phyloP scores from a whole-genome alignment of 2,888 invertebrate species.

The Drosophila limbata region DNA sequence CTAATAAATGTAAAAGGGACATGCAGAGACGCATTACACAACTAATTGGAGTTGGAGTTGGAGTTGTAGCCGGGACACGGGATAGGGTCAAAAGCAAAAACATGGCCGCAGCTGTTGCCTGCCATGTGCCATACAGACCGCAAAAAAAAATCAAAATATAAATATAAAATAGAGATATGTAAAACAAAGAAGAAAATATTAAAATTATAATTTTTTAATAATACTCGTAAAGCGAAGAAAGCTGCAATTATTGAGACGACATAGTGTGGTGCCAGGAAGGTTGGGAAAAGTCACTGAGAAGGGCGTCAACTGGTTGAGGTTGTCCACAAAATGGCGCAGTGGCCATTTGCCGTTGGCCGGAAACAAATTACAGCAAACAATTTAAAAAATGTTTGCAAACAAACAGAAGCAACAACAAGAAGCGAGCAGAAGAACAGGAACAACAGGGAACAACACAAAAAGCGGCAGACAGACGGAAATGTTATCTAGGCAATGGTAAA shows the following conservation, averaged over 20 bases:
- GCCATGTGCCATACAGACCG: constrained; percentile 42
- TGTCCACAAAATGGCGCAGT: constrained; percentile 66
- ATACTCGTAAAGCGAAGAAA: constrained; percentile 49
- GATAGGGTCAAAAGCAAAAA: constrained; percentile 22
- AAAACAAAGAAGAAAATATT: constrained; percentile 52
- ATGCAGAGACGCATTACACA: constrained; percentile 44
- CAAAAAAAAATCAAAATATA: constrained; percentile 16
- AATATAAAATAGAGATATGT: constrained; percentile 37
- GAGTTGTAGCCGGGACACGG: constrained; percentile 12
- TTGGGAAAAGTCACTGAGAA: constrained; percentile 24
- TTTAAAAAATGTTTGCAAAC: constrained; percentile 80
- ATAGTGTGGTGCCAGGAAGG: constrained; percentile 31
- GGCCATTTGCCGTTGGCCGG: constrained; percentile 74
- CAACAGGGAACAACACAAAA: constrained; percentile 39
- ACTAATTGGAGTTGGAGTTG: constrained; percentile 64
- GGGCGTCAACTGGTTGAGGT: neutral
- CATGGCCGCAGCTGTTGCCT: constrained; percentile 59
- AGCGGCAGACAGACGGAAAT: constrained; percentile 63
- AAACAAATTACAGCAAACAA: constrained; percentile 80
- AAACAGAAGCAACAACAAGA: constrained; percentile 53
- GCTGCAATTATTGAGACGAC: constrained; percentile 40
- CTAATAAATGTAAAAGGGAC: constrained; percentile 69
- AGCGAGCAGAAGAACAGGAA: constrained; percentile 6
- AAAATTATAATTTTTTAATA: constrained; percentile 78
- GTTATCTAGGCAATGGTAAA: constrained; percentile 68